These are phyloP conservation scores for Drosophila suzukii DNA, from an alignment of 1,140 invertebrate genomes.

Conservation along the genomic window DNA sequence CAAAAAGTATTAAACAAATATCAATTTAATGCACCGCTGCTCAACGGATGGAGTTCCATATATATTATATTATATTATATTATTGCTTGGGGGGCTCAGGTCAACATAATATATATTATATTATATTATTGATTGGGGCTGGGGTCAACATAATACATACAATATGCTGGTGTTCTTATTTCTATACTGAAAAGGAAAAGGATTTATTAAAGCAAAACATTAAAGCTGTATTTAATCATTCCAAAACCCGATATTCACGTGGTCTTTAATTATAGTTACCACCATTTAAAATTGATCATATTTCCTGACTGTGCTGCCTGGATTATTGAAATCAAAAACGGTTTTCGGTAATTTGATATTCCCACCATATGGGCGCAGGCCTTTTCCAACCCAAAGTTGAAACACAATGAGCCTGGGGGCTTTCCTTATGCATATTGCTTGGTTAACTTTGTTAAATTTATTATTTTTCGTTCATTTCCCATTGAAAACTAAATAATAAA, in stretches of 20 bases:
- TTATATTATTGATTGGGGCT: slow-evolving; percentile 1
- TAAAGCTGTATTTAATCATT: too few species aligned
- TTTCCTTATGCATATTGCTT: not conserved
- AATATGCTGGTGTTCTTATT: too few species aligned
- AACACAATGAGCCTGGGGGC: not conserved
- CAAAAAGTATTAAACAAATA: slow-evolving; percentile 29
- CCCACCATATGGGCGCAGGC: not conserved
- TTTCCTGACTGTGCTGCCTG: not conserved
- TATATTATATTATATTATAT: not conserved
- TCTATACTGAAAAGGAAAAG: too few species aligned
- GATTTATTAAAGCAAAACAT: too few species aligned
- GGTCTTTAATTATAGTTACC: not conserved
- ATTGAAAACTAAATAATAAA: slow-evolving; percentile 23
- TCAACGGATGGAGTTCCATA: slow-evolving; percentile 1
- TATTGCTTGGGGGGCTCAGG: not conserved
- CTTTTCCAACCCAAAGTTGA: not conserved
- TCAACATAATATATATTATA: slow-evolving; percentile 2
- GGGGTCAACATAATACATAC: not conserved
- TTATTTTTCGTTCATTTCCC: slow-evolving; percentile 1
- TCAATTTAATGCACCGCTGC: slow-evolving; percentile 38
- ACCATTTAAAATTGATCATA: not conserved
- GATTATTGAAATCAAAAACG: not conserved
- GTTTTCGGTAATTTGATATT: not conserved
- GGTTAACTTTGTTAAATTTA: not conserved
- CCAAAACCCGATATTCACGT: not conserved